A percentile compares a stretch with the other conserved stretches of the same genome.
These are phyloP conservation scores for Enteromius anoplus DNA, from an alignment of 2,797 vertebrate species.

Conservation along the genomic window DNA sequence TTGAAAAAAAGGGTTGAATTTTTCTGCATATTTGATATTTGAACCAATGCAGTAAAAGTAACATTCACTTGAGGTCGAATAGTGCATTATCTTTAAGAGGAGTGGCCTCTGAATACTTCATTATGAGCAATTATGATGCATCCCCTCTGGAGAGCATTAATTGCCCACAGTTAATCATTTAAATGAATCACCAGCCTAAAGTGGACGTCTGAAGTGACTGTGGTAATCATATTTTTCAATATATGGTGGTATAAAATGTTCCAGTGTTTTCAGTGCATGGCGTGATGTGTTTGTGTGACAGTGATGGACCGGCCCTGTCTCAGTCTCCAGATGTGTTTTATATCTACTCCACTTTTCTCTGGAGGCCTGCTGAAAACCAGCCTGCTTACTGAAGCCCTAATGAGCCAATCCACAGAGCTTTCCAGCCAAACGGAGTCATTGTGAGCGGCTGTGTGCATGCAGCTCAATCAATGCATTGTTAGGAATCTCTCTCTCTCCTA, in stretches of 20 bases:
- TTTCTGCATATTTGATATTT: not conserved
- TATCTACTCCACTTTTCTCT: not conserved
- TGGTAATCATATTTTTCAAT: slow-evolving; percentile 1
- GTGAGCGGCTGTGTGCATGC: not conserved
- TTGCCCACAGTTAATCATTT: slow-evolving; percentile 10
- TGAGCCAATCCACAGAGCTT: slow-evolving; percentile 1
- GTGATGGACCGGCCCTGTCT: slow-evolving; percentile 26
- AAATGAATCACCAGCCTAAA: not conserved
- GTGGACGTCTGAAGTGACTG: slow-evolving; percentile 13
- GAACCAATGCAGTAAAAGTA: not conserved
- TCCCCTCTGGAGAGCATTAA: slow-evolving; percentile 6
- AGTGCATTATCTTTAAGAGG: not conserved
- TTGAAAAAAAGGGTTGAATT: not conserved
- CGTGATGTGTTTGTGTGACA: not conserved
- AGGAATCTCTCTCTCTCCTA: slow-evolving; percentile 17
- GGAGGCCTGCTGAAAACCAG: slow-evolving; percentile 4
- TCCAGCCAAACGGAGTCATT: slow-evolving; percentile 14
- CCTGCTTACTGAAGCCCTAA: not conserved
- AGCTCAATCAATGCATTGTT: slow-evolving; percentile 41
- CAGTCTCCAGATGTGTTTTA: slow-evolving; percentile 30
- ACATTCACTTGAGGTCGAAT: not conserved
- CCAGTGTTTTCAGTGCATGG: not conserved
- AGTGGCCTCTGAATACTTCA: not conserved
- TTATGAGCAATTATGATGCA: not conserved
- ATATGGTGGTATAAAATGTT: not conserved